phyloP scores from a whole-genome alignment of 2,888 invertebrate species.

The Lithosia quadra region DNA sequence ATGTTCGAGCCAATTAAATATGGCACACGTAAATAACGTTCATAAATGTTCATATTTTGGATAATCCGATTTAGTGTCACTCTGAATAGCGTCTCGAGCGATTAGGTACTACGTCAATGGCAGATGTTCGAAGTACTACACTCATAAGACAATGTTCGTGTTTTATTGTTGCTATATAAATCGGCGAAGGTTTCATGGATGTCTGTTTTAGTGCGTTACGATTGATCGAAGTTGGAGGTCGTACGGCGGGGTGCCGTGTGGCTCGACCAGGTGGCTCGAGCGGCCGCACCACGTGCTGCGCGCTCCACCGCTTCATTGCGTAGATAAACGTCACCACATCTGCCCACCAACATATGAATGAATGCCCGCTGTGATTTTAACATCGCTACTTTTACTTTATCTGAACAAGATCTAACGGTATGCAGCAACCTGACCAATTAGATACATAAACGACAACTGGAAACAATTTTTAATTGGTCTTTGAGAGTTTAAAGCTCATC shows the following conservation, averaged over 20 bases:
- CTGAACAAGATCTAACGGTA: constrained; percentile 66
- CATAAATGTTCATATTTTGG: constrained; percentile 70
- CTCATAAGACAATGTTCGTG: constrained; percentile 29
- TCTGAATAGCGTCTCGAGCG: constrained; percentile 27
- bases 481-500: constrained; percentile 63
- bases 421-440: constrained; percentile 64
- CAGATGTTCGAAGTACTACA: constrained; percentile 14
- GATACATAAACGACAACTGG: constrained; percentile 65
- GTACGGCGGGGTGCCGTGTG: constrained; percentile 65
- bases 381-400: constrained; percentile 69
- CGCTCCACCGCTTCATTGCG: constrained; percentile 61
- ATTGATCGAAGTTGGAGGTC: constrained; percentile 56
- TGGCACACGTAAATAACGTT: constrained; percentile 75
- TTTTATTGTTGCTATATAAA: constrained; percentile 56
- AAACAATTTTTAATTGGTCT: constrained; percentile 72
- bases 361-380: constrained; percentile 74
- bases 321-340: constrained; percentile 65
- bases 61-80: constrained; percentile 57
- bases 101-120: background rate
- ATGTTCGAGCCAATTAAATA: constrained; percentile 78
- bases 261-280: constrained; percentile 64
- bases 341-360: constrained; percentile 67
- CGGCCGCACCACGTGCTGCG: constrained; percentile 68
- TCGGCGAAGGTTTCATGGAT: constrained; percentile 55
- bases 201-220: constrained; percentile 55